phyloP scores from a whole-genome alignment of 1,140 invertebrate species.

The Eueides isabella region DNA sequence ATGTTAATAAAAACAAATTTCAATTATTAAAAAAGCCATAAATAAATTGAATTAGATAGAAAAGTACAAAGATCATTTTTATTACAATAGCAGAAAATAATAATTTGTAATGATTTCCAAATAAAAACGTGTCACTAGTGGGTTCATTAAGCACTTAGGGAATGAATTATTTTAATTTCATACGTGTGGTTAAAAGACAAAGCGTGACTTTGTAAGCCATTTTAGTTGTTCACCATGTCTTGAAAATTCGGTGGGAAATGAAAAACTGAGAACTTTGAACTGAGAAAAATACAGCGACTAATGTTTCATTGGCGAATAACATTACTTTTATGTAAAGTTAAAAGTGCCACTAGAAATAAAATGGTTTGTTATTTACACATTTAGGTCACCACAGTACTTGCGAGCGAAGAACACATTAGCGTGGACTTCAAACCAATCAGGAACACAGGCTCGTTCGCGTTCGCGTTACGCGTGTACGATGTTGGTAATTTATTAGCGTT shows the following conservation, averaged over 20 bases:
- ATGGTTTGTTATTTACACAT: background rate
- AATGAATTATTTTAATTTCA: background rate
- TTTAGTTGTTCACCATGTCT: too few relatives aligned
- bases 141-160: too few relatives aligned
- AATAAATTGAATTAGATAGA: background rate
- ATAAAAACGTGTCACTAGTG: too few relatives aligned
- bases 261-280: too few relatives aligned
- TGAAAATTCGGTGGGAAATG: too few relatives aligned
- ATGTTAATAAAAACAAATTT: background rate
- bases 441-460: constrained; percentile 67
- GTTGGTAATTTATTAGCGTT: constrained; percentile 81
- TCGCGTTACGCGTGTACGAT: constrained; percentile 71
- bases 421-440: constrained; percentile 80
- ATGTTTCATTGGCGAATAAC: too few relatives aligned
- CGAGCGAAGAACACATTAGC: constrained; percentile 55
- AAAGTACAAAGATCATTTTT: background rate
- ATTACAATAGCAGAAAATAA: background rate
- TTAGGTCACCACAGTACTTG: background rate
- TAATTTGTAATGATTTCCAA: background rate
- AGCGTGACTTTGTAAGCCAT: too few relatives aligned
- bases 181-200: too few relatives aligned
- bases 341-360: background rate
- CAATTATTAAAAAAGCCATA: background rate
- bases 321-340: background rate
- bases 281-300: too few relatives aligned